These are phyloP conservation scores for Bursaphelenchus okinawaensis DNA, from an alignment of 2,888 invertebrate genomes.

Conservation along the genomic window DNA sequence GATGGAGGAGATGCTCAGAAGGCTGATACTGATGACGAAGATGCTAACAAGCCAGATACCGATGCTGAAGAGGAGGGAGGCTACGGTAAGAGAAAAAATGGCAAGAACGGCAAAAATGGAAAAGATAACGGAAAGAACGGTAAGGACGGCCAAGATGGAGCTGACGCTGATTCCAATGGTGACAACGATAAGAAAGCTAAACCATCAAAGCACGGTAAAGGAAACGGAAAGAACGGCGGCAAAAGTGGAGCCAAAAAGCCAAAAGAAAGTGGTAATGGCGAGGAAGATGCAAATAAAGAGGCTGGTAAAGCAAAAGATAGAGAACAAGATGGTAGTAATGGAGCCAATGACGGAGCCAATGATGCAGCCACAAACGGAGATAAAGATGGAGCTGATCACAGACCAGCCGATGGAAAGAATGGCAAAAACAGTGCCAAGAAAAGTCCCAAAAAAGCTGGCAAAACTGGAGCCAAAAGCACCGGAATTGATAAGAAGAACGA, in stretches of 20 bases:
- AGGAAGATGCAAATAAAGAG: constrained; percentile 3
- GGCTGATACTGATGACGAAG: neutral
- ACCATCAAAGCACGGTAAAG: neutral
- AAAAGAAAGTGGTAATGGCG: constrained; percentile 2
- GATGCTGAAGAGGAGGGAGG: constrained; percentile 13
- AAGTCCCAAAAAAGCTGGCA: neutral
- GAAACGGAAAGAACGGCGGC: neutral
- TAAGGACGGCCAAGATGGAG: constrained; percentile 8
- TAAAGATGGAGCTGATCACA: neutral
- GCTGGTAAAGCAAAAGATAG: constrained; percentile 7
- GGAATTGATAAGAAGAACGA: neutral
- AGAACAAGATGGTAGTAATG: constrained; percentile 4
- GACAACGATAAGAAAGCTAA: constrained; percentile 6
- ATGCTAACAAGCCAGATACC: neutral
- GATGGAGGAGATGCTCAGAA: neutral
- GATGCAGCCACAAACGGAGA: constrained; percentile 9
- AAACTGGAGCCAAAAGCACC: neutral
- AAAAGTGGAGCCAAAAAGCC: neutral
- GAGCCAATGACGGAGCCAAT: neutral
- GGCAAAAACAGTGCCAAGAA: too few relatives aligned
- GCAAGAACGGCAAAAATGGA: constrained; percentile 13
- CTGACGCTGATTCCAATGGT: neutral
- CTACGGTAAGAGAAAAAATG: constrained; percentile 9
- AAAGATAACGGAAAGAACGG: neutral
- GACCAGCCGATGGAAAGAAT: neutral